A percentile compares a stretch with the other conserved stretches of the same genome.
Evolutionary conservation across 2,888 invertebrate species (phyloP).

Genomic region (Pachycephus smyrnensis): DNA sequence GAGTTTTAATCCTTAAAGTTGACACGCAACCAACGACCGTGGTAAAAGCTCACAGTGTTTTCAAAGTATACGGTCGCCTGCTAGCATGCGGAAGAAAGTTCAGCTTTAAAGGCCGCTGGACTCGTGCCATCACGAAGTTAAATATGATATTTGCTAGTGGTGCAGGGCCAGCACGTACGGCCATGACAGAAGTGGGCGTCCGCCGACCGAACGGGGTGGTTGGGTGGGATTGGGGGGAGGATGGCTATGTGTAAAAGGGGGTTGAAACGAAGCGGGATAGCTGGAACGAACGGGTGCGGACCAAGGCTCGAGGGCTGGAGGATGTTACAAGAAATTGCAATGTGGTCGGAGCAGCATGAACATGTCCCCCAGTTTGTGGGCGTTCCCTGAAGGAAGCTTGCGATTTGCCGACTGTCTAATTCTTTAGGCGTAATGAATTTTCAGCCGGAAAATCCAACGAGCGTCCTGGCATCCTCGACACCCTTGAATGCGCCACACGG

Average conservation of each 20-base stretch:
- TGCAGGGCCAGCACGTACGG: not conserved
- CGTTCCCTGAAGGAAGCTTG: conserved; percentile 14
- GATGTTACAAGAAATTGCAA: conserved; percentile 24
- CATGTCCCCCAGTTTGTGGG: conserved; percentile 1
- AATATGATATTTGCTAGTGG: conserved; percentile 16
- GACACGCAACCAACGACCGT: not conserved
- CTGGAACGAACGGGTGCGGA: not conserved
- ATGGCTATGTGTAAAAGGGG: not conserved
- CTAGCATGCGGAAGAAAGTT: not conserved
- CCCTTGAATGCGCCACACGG: not conserved
- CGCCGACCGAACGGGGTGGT: conserved; percentile 5
- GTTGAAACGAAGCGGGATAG: not conserved
- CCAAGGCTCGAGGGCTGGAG: not conserved
- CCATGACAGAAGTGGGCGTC: not conserved
- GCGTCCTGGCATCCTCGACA: not conserved
- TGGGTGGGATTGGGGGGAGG: not conserved
- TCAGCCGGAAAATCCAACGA: not conserved
- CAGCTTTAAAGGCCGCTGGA: conserved; percentile 24
- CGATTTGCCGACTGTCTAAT: conserved; percentile 24
- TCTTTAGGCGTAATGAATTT: conserved; percentile 4
- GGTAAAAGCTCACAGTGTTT: not conserved
- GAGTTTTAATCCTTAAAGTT: not conserved
- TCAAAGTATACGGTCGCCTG: not conserved
- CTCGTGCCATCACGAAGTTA: conserved; percentile 22
- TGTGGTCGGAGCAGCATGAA: conserved; percentile 13